phyloP scores from a whole-genome alignment of 2,888 invertebrate species.

The Romanomermis culicivorax region DNA sequence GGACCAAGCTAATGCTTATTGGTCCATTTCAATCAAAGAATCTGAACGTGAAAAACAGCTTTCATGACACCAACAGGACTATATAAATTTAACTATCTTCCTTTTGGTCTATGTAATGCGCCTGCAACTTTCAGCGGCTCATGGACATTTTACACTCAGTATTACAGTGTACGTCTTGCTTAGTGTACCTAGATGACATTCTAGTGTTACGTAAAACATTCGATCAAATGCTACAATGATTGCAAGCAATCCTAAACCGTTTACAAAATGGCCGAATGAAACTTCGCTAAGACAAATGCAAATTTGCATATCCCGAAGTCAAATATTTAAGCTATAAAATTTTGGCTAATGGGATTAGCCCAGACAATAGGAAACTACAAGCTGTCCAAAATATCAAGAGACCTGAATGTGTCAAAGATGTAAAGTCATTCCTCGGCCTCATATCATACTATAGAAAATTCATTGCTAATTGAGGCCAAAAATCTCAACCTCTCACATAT shows the following conservation, averaged over 20 bases:
- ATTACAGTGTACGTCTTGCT: constrained; percentile 12
- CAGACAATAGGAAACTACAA: background rate
- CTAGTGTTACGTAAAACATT: constrained; percentile 12
- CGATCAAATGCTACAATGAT: background rate
- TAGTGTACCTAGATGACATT: constrained; percentile 7
- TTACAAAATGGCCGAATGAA: background rate
- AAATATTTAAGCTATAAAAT: background rate
- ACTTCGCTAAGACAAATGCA: background rate
- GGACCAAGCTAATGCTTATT: background rate
- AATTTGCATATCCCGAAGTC: background rate
- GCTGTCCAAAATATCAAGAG: background rate
- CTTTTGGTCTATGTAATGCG: background rate
- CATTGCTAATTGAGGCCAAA: constrained; percentile 12
- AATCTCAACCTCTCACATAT: constrained; percentile 13
- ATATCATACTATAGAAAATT: constrained; percentile 12
- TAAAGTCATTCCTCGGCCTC: constrained; percentile 15
- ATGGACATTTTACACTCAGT: background rate
- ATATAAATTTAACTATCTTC: background rate
- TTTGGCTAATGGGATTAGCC: background rate
- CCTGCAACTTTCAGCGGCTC: background rate
- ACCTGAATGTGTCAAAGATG: constrained; percentile 9
- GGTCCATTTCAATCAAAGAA: background rate
- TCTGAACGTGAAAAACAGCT: background rate
- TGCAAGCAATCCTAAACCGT: background rate
- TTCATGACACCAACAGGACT: background rate